Evolutionary conservation across 2,113 vertebrate species (phyloP).

Genomic region (Perognathus longimembris): DNA sequence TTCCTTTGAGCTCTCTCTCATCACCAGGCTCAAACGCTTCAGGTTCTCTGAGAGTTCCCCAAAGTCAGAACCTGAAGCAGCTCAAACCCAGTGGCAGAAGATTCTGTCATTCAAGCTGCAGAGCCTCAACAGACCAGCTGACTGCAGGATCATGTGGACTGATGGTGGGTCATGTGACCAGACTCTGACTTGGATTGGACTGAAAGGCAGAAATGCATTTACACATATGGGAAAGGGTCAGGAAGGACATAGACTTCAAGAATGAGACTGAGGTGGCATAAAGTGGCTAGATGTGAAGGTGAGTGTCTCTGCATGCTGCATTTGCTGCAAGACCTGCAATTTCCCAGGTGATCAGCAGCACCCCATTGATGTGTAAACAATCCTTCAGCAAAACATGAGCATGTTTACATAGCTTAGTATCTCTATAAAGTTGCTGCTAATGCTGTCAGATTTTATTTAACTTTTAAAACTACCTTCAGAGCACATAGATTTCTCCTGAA

Average conservation of each 20-base stretch:
- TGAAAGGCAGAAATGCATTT: neutral
- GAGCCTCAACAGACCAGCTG: too few species aligned
- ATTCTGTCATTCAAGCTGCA: neutral
- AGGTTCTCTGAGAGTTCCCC: neutral
- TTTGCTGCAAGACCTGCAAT: neutral
- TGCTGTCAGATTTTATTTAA: too few species aligned
- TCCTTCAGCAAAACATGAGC: neutral
- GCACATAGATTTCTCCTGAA: too few species aligned
- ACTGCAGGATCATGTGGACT: neutral
- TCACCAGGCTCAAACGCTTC: neutral
- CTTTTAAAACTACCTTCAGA: too few species aligned
- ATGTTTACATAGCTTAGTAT: too few species aligned
- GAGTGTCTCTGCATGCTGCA: neutral
- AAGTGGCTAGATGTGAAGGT: neutral
- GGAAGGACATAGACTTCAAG: neutral
- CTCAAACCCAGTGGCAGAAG: neutral
- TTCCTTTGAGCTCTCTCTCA: too few species aligned
- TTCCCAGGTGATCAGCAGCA: neutral
- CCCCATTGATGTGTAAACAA: neutral
- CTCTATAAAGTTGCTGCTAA: neutral
- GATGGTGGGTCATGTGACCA: neutral
- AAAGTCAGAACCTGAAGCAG: too few species aligned
- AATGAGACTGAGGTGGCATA: neutral
- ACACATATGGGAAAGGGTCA: neutral
- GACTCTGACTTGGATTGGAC: accelerated